A percentile compares a stretch with the other conserved stretches of the same genome.
Evolutionary conservation across 2,888 invertebrate species (phyloP).

Genomic region (Trileptium ribeirensis): DNA sequence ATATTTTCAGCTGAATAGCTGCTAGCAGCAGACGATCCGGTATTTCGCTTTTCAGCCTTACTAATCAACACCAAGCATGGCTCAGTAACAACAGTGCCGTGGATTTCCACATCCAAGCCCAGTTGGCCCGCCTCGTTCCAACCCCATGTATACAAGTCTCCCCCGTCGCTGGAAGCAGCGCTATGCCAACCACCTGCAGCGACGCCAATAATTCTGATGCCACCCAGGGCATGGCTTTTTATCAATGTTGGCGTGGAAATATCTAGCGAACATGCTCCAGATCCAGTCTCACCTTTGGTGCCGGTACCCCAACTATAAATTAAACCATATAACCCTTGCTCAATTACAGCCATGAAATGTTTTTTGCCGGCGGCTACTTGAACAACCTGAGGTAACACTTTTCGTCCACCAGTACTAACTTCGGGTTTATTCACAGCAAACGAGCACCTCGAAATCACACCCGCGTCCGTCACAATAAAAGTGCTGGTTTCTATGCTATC

Average conservation of each 20-base stretch:
- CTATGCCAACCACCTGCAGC: conserved; percentile 77
- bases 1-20: background rate
- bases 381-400: too few relatives aligned
- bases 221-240: background rate
- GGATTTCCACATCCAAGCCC: conserved; percentile 59
- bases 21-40: background rate
- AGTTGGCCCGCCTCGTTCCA: conserved; percentile 93
- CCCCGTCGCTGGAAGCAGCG: conserved; percentile 69
- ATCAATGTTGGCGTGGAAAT: background rate
- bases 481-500: too few relatives aligned
- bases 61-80: background rate
- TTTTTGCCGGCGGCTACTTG: background rate
- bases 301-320: conserved; percentile 78
- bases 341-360: background rate
- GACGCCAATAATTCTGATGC: background rate
- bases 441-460: too few relatives aligned
- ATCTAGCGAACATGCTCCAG: background rate
- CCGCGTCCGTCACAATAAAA: too few relatives aligned
- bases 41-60: background rate
- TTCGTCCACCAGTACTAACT: too few relatives aligned
- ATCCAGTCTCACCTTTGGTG: conserved; percentile 67
- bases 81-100: background rate
- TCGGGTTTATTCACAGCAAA: too few relatives aligned
- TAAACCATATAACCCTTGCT: background rate
- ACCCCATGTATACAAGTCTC: conserved; percentile 81